These are phyloP conservation scores for Lipophrys pholis DNA, from an alignment of 2,113 vertebrate genomes.

Conservation along the genomic window DNA sequence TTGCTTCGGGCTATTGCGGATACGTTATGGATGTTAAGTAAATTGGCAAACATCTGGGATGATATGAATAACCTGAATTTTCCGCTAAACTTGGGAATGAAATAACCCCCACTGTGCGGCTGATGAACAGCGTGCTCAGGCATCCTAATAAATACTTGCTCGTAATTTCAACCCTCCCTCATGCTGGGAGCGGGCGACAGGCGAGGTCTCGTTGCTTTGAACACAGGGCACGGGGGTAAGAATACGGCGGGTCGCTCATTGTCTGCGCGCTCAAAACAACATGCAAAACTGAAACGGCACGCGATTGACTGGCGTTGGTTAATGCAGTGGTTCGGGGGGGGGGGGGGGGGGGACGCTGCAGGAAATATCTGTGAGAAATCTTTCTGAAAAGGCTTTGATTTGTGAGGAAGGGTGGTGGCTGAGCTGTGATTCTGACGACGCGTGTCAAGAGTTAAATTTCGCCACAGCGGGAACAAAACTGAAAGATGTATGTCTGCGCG, in stretches of 20 bases:
- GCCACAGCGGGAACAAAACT: conserved; percentile 6
- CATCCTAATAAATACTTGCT: conserved; percentile 75
- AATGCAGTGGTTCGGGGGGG: not conserved
- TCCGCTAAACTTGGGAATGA: conserved; percentile 58
- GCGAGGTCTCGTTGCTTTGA: conserved; percentile 36
- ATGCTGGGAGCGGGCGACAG: conserved; percentile 53
- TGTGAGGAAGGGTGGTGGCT: not conserved
- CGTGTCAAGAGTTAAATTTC: conserved; percentile 44
- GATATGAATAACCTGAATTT: conserved; percentile 59
- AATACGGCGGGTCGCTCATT: conserved; percentile 37
- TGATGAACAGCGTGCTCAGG: conserved; percentile 73
- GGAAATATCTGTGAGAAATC: conserved; percentile 14
- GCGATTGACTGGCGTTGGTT: conserved; percentile 10
- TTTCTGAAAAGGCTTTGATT: conserved; percentile 10
- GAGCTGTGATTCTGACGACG: conserved; percentile 30
- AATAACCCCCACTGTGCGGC: conserved; percentile 61
- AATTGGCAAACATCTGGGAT: conserved; percentile 69
- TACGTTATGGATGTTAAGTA: conserved; percentile 56
- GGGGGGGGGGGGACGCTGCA: too few relatives aligned
- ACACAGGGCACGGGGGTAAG: conserved; percentile 31
- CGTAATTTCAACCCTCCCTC: conserved; percentile 47
- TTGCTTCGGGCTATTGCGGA: conserved; percentile 44
- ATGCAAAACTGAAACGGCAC: conserved; percentile 14
- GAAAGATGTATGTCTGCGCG: conserved; percentile 15
- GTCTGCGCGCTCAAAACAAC: conserved; percentile 2